These are phyloP conservation scores for Glandiceps talaboti DNA, from an alignment of 53 echinoderm and acorn worm genomes.

Conservation along the genomic window DNA sequence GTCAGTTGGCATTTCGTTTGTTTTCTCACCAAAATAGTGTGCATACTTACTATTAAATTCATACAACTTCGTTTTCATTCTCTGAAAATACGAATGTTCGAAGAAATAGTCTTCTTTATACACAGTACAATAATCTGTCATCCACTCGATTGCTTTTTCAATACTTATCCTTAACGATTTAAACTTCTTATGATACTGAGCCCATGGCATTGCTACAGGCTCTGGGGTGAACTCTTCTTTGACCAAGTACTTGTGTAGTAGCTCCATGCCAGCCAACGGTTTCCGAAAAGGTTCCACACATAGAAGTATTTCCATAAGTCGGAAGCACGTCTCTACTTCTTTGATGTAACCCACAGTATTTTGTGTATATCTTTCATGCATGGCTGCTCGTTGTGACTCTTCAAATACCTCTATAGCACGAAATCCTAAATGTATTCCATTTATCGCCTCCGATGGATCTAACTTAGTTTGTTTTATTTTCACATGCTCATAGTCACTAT, in stretches of 20 bases:
- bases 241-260: not conserved
- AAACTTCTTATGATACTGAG: not conserved
- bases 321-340: constrained; percentile 22
- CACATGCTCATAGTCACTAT: constrained; percentile 3
- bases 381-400: constrained; percentile 11
- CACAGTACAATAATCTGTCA: constrained; percentile 18
- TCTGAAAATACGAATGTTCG: constrained; percentile 1
- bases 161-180: constrained; percentile 9
- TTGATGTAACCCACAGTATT: constrained; percentile 14
- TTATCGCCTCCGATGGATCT: not conserved
- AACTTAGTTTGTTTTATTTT: not conserved
- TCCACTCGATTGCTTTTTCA: constrained; percentile 3
- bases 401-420: constrained; percentile 19
- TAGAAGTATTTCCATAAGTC: constrained; percentile 11
- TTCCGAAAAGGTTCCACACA: constrained; percentile 21
- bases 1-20: not conserved
- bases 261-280: not conserved
- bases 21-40: constrained; percentile 19
- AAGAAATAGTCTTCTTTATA: constrained; percentile 16
- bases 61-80: constrained; percentile 13
- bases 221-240: not conserved
- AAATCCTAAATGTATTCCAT: not conserved
- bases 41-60: constrained; percentile 6
- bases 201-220: not conserved
- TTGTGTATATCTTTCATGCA: not conserved